These are phyloP conservation scores for Poecilia wingei DNA, from an alignment of 2,797 vertebrate genomes.

Conservation along the genomic window DNA sequence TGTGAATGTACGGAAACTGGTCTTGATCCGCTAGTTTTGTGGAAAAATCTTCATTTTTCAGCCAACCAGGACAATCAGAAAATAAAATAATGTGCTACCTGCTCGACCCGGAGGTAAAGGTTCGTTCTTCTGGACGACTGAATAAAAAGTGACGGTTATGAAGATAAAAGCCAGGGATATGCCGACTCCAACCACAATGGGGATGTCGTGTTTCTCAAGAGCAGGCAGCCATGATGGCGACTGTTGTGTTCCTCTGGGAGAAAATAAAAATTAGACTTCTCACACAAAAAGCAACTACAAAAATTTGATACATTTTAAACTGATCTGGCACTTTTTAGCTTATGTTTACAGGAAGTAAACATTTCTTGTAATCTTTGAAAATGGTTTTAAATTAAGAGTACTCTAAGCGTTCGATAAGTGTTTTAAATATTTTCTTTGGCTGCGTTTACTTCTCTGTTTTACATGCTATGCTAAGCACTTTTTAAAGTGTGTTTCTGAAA, in stretches of 20 bases:
- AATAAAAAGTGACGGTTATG: conserved; percentile 84
- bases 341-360: neutral
- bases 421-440: neutral
- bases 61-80: neutral
- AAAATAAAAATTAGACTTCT: conserved; percentile 1
- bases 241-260: conserved; percentile 70
- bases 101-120: conserved; percentile 67
- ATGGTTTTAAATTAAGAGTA: neutral
- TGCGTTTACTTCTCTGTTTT: neutral
- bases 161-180: conserved; percentile 85
- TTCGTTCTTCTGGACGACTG: conserved; percentile 83
- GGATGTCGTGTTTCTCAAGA: conserved; percentile 85
- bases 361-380: neutral
- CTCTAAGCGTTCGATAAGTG: neutral
- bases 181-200: conserved; percentile 84
- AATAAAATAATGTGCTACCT: conserved; percentile 61
- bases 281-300: neutral
- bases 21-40: neutral
- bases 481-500: neutral
- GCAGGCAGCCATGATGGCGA: conserved; percentile 76
- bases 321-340: neutral
- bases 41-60: neutral
- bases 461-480: neutral
- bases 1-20: neutral
- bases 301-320: neutral